Evolutionary conservation across 2,888 invertebrate genomes (phyloP).

Genomic region (Phengaris arion): DNA sequence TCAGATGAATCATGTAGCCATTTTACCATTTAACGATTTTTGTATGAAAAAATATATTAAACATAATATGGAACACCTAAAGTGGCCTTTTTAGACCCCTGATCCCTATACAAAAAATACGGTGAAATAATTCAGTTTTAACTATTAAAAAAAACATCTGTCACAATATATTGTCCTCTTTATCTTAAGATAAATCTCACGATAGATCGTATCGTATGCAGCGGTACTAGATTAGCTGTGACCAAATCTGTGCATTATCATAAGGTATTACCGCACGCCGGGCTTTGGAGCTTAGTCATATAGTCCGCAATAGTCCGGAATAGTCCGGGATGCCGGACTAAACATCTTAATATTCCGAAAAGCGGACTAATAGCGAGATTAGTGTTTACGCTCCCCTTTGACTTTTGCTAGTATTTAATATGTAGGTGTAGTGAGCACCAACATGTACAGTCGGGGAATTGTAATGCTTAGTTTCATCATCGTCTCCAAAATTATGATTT

Average conservation of each 20-base stretch:
- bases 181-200: neutral
- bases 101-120: too few species aligned
- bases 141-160: too few species aligned
- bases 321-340: slow-evolving; percentile 1
- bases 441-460: too few species aligned
- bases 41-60: too few species aligned
- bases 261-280: slow-evolving; percentile 3
- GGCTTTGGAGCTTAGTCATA: slow-evolving; percentile 36
- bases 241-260: slow-evolving; percentile 35
- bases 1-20: too few species aligned
- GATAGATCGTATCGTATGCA: neutral
- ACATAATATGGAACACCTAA: too few species aligned
- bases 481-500: too few species aligned
- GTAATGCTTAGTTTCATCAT: too few species aligned
- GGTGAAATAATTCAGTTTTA: too few species aligned
- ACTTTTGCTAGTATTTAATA: neutral
- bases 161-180: neutral
- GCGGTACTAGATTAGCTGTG: slow-evolving; percentile 19
- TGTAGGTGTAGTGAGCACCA: too few species aligned
- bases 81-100: too few species aligned
- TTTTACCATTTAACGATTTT: too few species aligned
- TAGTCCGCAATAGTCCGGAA: neutral
- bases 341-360: slow-evolving; percentile 22
- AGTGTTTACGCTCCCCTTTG: neutral
- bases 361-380: slow-evolving; percentile 20